A percentile compares a stretch with the other conserved stretches of the same genome.
Evolutionary conservation across 2,113 vertebrate genomes (phyloP).

Genomic region (Daboia siamensis): DNA sequence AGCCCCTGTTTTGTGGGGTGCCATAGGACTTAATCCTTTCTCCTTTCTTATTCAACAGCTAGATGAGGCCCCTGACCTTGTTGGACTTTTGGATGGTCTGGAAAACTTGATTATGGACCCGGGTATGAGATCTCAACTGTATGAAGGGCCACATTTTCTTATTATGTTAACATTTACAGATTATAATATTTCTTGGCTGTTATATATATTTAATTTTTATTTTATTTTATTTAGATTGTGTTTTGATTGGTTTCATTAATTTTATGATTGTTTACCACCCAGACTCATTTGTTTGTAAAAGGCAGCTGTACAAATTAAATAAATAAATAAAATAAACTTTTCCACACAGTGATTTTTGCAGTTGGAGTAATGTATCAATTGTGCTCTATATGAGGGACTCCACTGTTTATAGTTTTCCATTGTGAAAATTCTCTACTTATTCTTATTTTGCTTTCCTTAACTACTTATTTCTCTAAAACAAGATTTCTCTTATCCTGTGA

Average conservation of each 20-base stretch:
- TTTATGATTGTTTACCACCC: neutral
- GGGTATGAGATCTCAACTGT: neutral
- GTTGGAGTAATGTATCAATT: neutral
- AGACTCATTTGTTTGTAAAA: neutral
- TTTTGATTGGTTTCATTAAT: neutral
- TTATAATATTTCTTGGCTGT: neutral
- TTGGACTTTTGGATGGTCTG: neutral
- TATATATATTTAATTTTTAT: neutral
- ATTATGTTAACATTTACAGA: neutral
- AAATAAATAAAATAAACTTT: neutral
- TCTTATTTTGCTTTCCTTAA: neutral
- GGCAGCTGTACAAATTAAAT: neutral
- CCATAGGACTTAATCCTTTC: neutral
- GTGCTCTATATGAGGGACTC: neutral
- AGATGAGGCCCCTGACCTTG: neutral
- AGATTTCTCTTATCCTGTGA: neutral
- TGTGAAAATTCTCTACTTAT: neutral
- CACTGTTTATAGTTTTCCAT: neutral
- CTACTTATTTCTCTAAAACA: neutral
- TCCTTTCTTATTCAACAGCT: neutral
- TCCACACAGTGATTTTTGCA: neutral
- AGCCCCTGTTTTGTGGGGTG: neutral
- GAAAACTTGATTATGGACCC: neutral
- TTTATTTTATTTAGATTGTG: neutral
- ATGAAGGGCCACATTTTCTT: neutral